Evolutionary conservation across 1,140 invertebrate species (phyloP).

Genomic region (Adelges cooleyi): DNA sequence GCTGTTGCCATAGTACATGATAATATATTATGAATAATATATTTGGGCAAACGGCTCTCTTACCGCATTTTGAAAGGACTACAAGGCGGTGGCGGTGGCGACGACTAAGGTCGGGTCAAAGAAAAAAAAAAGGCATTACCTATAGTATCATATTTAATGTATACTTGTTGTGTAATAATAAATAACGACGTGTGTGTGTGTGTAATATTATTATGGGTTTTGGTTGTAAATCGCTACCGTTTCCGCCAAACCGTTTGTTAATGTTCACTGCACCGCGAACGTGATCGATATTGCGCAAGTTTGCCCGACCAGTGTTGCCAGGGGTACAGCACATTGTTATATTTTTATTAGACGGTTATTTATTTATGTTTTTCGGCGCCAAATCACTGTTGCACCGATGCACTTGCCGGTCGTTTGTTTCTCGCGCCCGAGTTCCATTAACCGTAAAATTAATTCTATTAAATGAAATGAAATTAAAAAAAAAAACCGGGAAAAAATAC

Average conservation of each 20-base stretch:
- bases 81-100: too few species aligned
- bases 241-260: conserved; percentile 16
- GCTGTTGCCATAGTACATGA: too few species aligned
- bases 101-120: too few species aligned
- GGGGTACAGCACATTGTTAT: neutral
- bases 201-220: too few species aligned
- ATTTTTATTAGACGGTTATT: neutral
- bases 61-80: too few species aligned
- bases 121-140: too few species aligned
- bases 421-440: neutral
- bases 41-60: too few species aligned
- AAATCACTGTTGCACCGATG: conserved; percentile 20
- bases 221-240: neutral
- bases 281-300: neutral
- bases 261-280: conserved; percentile 1
- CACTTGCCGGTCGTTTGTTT: conserved; percentile 8
- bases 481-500: too few species aligned
- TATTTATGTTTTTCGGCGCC: neutral
- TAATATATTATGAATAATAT: too few species aligned
- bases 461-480: neutral
- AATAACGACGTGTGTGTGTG: too few species aligned
- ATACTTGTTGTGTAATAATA: too few species aligned
- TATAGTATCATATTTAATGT: too few species aligned
- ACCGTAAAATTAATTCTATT: conserved; percentile 27
- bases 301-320: neutral